phyloP scores from a whole-genome alignment of 1,140 invertebrate species.

The Ctenoplectra terminalis region DNA sequence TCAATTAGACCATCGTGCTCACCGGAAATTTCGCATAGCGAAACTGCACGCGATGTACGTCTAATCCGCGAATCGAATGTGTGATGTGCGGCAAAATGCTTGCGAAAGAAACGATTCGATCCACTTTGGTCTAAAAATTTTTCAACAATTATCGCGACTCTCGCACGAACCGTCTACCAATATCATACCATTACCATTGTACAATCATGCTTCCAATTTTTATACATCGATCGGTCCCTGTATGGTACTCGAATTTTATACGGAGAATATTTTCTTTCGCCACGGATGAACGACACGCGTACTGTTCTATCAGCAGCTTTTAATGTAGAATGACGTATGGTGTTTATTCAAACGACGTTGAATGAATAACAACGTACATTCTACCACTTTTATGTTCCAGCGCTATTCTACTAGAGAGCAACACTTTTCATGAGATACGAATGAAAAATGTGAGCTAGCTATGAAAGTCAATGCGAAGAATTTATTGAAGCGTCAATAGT shows the following conservation, averaged over 20 bases:
- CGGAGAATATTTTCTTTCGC: neutral
- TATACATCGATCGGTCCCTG: neutral
- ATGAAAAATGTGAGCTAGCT: neutral
- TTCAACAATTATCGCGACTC: neutral
- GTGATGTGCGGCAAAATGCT: neutral
- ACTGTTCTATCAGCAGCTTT: slow-evolving; percentile 1
- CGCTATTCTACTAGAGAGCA: neutral
- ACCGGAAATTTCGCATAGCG: slow-evolving; percentile 62
- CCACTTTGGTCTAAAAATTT: neutral
- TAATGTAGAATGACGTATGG: slow-evolving; percentile 7
- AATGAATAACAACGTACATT: slow-evolving; percentile 16
- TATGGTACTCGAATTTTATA: neutral
- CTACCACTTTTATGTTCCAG: neutral
- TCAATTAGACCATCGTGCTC: slow-evolving; percentile 64
- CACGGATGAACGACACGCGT: neutral
- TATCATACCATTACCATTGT: neutral
- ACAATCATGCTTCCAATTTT: neutral
- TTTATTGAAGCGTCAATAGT: slow-evolving; percentile 20
- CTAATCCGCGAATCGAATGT: slow-evolving; percentile 7
- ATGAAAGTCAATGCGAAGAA: slow-evolving; percentile 15
- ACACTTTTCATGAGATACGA: neutral
- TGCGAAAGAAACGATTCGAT: neutral
- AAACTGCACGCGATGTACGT: slow-evolving; percentile 29
- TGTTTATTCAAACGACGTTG: neutral
- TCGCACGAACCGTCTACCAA: neutral